Conservation (phyloP, 2,888 invertebrate genomes). For the Synergus gifuensis region DNA sequence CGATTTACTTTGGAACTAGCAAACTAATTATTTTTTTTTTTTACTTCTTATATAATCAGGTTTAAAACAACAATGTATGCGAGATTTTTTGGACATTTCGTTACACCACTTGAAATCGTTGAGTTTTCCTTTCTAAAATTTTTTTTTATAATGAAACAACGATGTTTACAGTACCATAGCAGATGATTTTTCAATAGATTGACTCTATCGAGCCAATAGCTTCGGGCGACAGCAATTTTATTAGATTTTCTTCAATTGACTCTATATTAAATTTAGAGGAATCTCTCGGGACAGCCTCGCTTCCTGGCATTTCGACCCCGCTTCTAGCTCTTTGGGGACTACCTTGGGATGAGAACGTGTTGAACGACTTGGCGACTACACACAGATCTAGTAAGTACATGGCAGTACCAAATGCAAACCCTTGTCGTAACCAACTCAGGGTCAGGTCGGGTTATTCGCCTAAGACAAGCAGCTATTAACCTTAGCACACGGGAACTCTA, state of each 20-base stretch:
- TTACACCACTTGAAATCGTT: too few relatives aligned
- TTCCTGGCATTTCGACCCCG: conserved; percentile 56
- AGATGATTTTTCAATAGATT: conserved; percentile 71
- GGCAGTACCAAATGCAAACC: conserved; percentile 45
- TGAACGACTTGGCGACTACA: conserved; percentile 56
- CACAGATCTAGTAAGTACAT: conserved; percentile 37
- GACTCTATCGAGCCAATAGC: conserved; percentile 61
- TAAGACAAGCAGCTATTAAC: conserved; percentile 60
- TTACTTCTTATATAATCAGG: too few relatives aligned
- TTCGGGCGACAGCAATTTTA: conserved; percentile 72
- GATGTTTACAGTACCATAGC: conserved; percentile 72
- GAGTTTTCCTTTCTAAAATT: background rate
- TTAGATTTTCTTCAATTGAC: conserved; percentile 74
- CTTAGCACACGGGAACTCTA: conserved; percentile 53
- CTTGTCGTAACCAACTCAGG: conserved; percentile 46
- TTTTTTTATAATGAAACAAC: conserved; percentile 68
- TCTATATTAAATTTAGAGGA: conserved; percentile 76
- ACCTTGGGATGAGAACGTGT: conserved; percentile 62
- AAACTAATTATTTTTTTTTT: too few relatives aligned
- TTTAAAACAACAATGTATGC: too few relatives aligned
- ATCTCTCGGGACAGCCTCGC: conserved; percentile 65
- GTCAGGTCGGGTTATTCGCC: conserved; percentile 61
- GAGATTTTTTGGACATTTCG: too few relatives aligned
- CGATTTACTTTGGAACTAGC: too few relatives aligned
- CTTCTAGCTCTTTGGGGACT: conserved; percentile 55